Evolutionary conservation across 2,888 invertebrate genomes (phyloP), one percentile per base, ranked within the genome.

Genomic region (Drosophila hamatofila): DNA sequence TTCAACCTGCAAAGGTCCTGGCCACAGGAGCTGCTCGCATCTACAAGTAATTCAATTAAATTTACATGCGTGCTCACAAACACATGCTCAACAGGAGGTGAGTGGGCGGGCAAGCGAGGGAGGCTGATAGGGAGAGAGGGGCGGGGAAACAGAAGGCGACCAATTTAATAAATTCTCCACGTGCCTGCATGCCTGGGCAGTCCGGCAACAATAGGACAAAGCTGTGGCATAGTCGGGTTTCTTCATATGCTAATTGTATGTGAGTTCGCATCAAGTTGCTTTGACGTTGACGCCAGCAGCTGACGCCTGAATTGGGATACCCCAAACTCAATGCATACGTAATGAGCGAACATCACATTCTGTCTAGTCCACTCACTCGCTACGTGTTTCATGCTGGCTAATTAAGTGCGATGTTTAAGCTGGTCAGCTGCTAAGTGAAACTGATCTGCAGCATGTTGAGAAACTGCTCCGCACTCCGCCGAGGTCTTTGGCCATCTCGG

Each of bases 221-320:
- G 44, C 48, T 44, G 18, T 48, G 54, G 18, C 3, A 25, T 46
- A 27, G 33, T 71, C 64, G 42, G 78, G 78, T 72, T 84, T 84
- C 83, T 84, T 76, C 88, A 81, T 89, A 79, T 89, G 83, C 84
- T 87, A 89, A 84, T 87, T 89, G 88, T 84, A 84, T 69, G 65
- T 39, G 48, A 69, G 77, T 60, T 83, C 7, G 39, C n/a, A 80
- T 88, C 81, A 86, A 83, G 72, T 78, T 72, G 60, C 55, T 59
- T 57, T 73, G 83, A 14, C 67, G 27, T 55, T 71, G 81, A 64
- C 44, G 61, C 30, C 49, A 35, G 35, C 52, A 52, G 14, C 35
- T 37, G 52, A n/a, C 54, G 48, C 57, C 57, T 35, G 51, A 30
- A 52, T 25, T 37, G 23, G 46, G 39, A n/a, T 23, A 4, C 44